Base-by-base conservation (phyloP, 2,888 invertebrate genomes). In the Parasteatoda lunata region DNA sequence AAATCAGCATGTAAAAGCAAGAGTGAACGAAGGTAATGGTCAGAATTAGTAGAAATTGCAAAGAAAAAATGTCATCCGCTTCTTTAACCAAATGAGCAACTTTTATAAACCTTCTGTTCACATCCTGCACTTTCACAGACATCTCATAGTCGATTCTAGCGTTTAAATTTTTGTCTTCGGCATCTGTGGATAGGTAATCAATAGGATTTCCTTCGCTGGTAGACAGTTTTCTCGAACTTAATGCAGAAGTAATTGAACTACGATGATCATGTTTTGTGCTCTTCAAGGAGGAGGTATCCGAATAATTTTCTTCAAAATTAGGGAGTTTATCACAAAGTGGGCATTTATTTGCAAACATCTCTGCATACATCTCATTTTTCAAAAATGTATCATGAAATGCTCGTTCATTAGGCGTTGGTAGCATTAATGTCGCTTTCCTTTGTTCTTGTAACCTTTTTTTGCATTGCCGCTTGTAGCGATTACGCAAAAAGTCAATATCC, bases 11-110 rank as follows among this genome's bases (percentile, higher is more conserved):
- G 6, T 80, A 77, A n/a, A 64, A 49, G 45, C 85, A 85, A 7
- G 85, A 80, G 6, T 77, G 75, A 1, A 80, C 54, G 49, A 85
- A 85, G 48, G 80, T 85, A 8, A 80, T 80, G 1, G 85, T 76
- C 4, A 85, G 49, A 3, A 80, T 71, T 3, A 70, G 59, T 13
- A 85, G 71, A 2, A 85, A 59, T 13, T 77, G 80, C 4, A 85
- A 13, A 0, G 85, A 85, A 49, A 85, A 80, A 13, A 85, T 75
- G 45, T 76, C 70, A 54, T 85, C 85, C 5, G 80, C 77, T 54
- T 85, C 85, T 77, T 77, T 70, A 11, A 85, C 85, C 30, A 85
- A 54, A 1, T 65, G 47, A 13, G 85, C 65, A 45, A 71, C 59
- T 49, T 71, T 52, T 5, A 71, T 64, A 49, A 80, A 85, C 13